Evolutionary conservation across 2,797 vertebrate species (phyloP).

Genomic region (Poecilia picta): DNA sequence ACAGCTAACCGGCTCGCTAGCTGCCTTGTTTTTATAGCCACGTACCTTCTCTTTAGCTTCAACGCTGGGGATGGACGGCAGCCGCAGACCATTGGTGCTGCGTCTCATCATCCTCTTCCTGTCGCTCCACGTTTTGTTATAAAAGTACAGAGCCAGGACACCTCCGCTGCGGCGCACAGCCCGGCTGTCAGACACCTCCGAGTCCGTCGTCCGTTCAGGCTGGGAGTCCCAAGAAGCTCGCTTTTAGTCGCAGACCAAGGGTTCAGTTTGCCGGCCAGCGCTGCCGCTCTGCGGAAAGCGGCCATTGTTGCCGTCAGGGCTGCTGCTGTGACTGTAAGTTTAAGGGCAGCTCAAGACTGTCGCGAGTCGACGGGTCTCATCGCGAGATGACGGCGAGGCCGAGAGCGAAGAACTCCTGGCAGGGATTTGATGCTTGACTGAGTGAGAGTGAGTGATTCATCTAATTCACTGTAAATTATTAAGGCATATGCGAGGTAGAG

Average conservation of each 20-base stretch:
- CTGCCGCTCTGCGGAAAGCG: conserved; percentile 77
- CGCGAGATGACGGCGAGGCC: conserved; percentile 76
- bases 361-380: conserved; percentile 57
- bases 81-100: conserved; percentile 60
- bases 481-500: background rate
- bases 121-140: conserved; percentile 43
- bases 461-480: background rate
- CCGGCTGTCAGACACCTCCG: conserved; percentile 60
- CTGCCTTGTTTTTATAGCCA: background rate
- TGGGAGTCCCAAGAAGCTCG: conserved; percentile 38
- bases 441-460: conserved; percentile 8
- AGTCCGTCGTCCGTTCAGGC: conserved; percentile 2
- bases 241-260: conserved; percentile 45
- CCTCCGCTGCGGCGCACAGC: conserved; percentile 72
- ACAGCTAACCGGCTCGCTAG: background rate
- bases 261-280: conserved; percentile 62
- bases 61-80: conserved; percentile 71
- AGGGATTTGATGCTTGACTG: conserved; percentile 26
- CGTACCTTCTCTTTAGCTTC: conserved; percentile 82
- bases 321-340: conserved; percentile 51
- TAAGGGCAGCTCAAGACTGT: conserved; percentile 47
- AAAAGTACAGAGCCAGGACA: conserved; percentile 71
- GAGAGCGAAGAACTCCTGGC: conserved; percentile 23
- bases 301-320: conserved; percentile 69
- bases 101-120: conserved; percentile 58